A percentile compares a stretch with the other conserved stretches of the same genome.
These are phyloP conservation scores for Platycheirus rosarum DNA, from an alignment of 2,888 invertebrate species.

Conservation along the genomic window DNA sequence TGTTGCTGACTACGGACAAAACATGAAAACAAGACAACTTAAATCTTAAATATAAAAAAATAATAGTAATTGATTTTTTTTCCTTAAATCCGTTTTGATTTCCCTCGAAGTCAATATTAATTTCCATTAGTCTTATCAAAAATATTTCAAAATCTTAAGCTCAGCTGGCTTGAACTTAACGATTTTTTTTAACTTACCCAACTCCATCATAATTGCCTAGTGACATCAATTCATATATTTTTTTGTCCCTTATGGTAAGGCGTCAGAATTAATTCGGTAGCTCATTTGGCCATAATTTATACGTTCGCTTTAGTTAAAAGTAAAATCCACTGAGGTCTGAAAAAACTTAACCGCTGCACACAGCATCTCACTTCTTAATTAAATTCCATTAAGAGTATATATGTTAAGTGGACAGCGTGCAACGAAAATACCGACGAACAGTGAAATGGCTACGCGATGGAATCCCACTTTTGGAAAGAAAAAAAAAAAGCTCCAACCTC, in stretches of 20 bases:
- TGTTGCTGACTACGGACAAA: too few species aligned
- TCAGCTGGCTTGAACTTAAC: too few species aligned
- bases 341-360: conserved; percentile 8
- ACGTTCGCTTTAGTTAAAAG: conserved; percentile 40
- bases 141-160: too few species aligned
- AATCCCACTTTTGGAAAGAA: conserved; percentile 23
- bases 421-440: conserved; percentile 26
- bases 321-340: conserved; percentile 1
- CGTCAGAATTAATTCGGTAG: conserved; percentile 57
- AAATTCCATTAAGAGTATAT: conserved; percentile 70
- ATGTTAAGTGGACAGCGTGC: conserved; percentile 57
- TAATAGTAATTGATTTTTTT: too few species aligned
- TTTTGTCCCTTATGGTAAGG: conserved; percentile 2
- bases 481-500: conserved; percentile 32
- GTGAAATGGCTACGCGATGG: conserved; percentile 47
- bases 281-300: conserved; percentile 57
- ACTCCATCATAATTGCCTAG: too few species aligned
- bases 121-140: too few species aligned
- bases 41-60: too few species aligned
- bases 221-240: background rate
- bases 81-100: too few species aligned
- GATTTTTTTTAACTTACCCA: too few species aligned
- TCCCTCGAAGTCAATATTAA: too few species aligned
- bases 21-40: too few species aligned
- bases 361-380: conserved; percentile 65